Evolutionary conservation across 2,888 invertebrate species (phyloP), one percentile per base, ranked within the genome.

Genomic region (Eremobia ochroleuca): DNA sequence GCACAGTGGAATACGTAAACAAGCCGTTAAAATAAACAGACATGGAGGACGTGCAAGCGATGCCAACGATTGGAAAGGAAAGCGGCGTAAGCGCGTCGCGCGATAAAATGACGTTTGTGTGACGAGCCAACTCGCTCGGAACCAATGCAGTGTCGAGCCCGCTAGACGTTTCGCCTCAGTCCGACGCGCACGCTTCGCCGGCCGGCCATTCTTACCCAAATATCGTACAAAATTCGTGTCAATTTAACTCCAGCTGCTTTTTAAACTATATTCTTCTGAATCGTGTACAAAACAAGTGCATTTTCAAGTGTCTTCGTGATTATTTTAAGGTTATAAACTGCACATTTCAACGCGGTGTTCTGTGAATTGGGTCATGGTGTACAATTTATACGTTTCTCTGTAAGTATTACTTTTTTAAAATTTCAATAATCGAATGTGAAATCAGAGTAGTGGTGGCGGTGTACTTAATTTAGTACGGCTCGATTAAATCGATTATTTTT

Each of bases 41-140:
- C 67, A 62, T 88, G 88, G 62, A 84, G 61, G 2, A 52, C 67
- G 76, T 61, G 73, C 71, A 74, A 70, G 71, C 83, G 81, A 85
- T 85, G 67, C 66, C 15, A 82, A 79, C 82, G 67, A 49, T 71
- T 68, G 69, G 64, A 67, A 61, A 61, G 52, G 79, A 70, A 85
- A 84, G 73, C 84, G 85, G 94, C 94, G 95, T 95, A 92, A 83
- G 93, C 94, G 95, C 94, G 91, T 93, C 91, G 92, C 88, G 91
- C 92, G 93, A 93, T 94, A 92, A 92, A 90, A 90, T 95, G 94
- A 94, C 94, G 94, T 94, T 92, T 91, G 91, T 85, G 89, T 88
- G 86, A 90, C 89, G 86, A 88, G 90, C 84, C 90, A 89, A 75
- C 82, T 80, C 89, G 89, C 70, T 84, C 86, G 86, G 87, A 87